Base-by-base conservation (phyloP, 2,888 invertebrate genomes). In the Drosophila anceps region DNA sequence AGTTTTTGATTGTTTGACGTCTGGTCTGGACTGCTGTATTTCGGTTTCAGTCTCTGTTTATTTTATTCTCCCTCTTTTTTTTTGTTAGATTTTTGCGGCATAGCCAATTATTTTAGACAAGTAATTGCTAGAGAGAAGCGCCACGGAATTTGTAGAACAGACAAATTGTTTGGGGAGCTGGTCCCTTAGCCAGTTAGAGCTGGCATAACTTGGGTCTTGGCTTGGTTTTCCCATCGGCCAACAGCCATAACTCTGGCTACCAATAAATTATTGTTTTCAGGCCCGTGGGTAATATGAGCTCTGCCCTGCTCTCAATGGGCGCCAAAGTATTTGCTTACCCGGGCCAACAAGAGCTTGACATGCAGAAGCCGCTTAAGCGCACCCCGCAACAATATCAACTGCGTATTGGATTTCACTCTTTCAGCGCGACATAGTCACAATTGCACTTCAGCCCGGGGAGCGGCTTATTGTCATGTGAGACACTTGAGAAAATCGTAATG, bases 361-460 rank as follows among this genome's bases (percentile, higher is more conserved):
- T 64, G 77, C 91, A 82, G 90, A 91, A 91, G 91, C 91, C 91
- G 91, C 91, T 90, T 90, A 90, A 90, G 82, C 82, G 76, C 79
- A 50, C 69, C 50, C 48, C 44, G 43, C 69, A 55, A 55, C 53
- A 73, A 77, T 39, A 76, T 68, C 50, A 63, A 65, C 50, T 35
- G 18, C 48, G 63, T 70, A 73, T 76, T 53, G 77, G 48, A 53
- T 81, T 76, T 51, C 79, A 76, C 41, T 41, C 55, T n/a, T 27
- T 35, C 53, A 35, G 48, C 43, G 63, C 13, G 18, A 20, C 51
- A 33, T 37, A 43, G 12, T 62, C 29, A 69, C 60, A 62, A 65
- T 66, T 57, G 61, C 58, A 81, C 73, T 73, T 68, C 60, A 60
- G 61, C 79, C 79, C 79, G 43, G 51, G 53, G 15, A 60, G 48